A percentile compares a stretch with the other conserved stretches of the same genome.
Evolutionary conservation across 2,888 invertebrate genomes (phyloP).

Genomic region (Dolomedes plantarius): DNA sequence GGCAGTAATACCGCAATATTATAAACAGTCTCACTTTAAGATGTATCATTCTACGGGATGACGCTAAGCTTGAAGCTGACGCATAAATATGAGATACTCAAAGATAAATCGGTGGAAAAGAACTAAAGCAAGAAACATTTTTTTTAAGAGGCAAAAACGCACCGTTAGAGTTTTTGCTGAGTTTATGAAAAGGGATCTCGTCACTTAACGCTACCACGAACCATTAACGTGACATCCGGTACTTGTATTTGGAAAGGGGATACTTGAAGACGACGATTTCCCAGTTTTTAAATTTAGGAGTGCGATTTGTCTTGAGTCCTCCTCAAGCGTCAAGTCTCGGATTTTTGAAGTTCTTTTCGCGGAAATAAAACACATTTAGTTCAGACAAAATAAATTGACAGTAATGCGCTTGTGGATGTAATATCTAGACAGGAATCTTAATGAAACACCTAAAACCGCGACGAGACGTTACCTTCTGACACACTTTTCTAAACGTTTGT

Average conservation of each 20-base stretch:
- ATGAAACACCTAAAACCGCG: too few species aligned
- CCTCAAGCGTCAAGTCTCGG: too few species aligned
- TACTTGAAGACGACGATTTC: neutral
- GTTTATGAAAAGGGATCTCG: neutral
- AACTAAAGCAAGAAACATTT: neutral
- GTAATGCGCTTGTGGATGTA: too few species aligned
- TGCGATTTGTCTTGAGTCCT: too few species aligned
- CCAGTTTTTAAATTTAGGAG: neutral
- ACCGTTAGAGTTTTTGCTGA: conserved; percentile 7
- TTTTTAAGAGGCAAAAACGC: neutral
- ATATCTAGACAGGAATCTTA: too few species aligned
- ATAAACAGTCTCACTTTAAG: neutral
- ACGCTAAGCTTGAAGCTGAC: conserved; percentile 8
- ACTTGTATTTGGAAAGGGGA: conserved; percentile 1
- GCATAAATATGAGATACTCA: conserved; percentile 1
- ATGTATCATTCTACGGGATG: neutral
- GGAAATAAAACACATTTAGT: too few species aligned
- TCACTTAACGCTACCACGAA: neutral
- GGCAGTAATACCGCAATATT: neutral
- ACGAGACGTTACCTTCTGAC: too few species aligned
- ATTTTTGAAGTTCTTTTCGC: too few species aligned
- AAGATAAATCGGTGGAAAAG: neutral
- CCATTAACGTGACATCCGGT: conserved; percentile 8
- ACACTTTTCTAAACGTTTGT: too few species aligned
- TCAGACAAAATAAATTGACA: too few species aligned